Percentiles rank a stretch among this genome's conserved stretches.
Conservation (phyloP, 2,113 vertebrate species). For the Paralichthys olivaceus region DNA sequence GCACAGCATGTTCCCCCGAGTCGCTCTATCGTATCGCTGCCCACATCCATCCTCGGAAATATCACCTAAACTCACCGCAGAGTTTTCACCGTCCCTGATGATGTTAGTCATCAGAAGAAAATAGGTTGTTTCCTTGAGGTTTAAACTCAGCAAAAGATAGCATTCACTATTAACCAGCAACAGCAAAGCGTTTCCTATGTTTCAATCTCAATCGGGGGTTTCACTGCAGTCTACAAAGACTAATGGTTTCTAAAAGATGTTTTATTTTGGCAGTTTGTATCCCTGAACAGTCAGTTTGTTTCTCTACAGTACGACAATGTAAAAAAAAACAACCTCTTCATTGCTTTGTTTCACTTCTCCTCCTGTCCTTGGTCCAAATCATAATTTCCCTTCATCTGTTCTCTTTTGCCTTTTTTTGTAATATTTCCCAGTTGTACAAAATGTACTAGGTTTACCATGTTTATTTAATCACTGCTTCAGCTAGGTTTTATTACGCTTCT, state of each 20-base stretch:
- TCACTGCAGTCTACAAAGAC: constrained; percentile 9
- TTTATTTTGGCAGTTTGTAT: constrained; percentile 18
- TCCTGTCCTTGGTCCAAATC: constrained; percentile 15
- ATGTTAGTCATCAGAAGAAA: constrained; percentile 66
- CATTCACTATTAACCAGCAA: constrained; percentile 9
- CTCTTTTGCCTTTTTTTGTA: constrained; percentile 45
- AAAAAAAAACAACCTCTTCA: constrained; percentile 26
- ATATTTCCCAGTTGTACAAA: constrained; percentile 63
- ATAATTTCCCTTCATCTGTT: constrained; percentile 35
- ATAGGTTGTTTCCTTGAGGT: constrained; percentile 51
- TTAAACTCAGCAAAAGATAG: constrained; percentile 36
- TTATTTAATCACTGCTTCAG: constrained; percentile 67
- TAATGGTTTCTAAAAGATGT: constrained; percentile 9
- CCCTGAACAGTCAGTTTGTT: constrained; percentile 30
- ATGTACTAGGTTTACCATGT: constrained; percentile 64
- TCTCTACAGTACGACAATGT: constrained; percentile 8
- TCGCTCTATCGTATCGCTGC: constrained; percentile 68
- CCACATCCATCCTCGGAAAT: constrained; percentile 71
- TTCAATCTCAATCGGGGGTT: constrained; percentile 11
- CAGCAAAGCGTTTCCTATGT: constrained; percentile 11
- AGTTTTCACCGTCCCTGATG: constrained; percentile 57
- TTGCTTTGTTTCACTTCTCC: constrained; percentile 36
- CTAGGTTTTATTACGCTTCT: constrained; percentile 59
- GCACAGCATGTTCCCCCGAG: constrained; percentile 65
- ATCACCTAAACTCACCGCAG: constrained; percentile 41